phyloP scores from a whole-genome alignment of 1,140 invertebrate species.

The silkworm (Bombyx mori) region DNA sequence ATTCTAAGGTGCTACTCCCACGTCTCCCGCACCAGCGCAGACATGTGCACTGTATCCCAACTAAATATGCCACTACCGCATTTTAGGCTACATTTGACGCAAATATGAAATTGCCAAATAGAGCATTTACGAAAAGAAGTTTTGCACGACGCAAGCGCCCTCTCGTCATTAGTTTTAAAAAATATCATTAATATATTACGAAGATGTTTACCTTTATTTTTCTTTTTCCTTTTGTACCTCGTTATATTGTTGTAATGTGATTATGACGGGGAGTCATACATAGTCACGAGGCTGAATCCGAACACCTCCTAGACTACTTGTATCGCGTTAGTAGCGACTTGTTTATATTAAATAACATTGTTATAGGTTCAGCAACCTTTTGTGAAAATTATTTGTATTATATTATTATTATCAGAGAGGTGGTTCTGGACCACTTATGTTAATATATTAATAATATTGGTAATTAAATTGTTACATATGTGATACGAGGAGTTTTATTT shows the following conservation, averaged over 20 bases:
- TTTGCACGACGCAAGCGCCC: slow-evolving; percentile 15
- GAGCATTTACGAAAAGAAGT: too few species aligned
- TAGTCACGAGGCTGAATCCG: slow-evolving; percentile 36
- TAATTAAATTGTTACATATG: slow-evolving; percentile 70
- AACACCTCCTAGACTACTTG: slow-evolving; percentile 25
- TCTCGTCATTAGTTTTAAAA: slow-evolving; percentile 37
- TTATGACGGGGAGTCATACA: slow-evolving; percentile 29
- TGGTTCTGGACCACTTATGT: slow-evolving; percentile 65
- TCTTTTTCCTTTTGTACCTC: slow-evolving; percentile 53
- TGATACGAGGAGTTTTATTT: slow-evolving; percentile 9
- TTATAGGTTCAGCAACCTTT: slow-evolving; percentile 59
- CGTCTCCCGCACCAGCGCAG: too few species aligned
- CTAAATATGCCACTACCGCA: too few species aligned
- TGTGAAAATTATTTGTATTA: slow-evolving; percentile 66
- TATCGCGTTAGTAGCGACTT: slow-evolving; percentile 32
- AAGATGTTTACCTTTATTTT: slow-evolving; percentile 42
- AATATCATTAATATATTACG: slow-evolving; percentile 52
- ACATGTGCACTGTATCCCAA: too few species aligned
- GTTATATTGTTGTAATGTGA: slow-evolving; percentile 42
- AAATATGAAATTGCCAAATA: too few species aligned
- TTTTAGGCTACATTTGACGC: too few species aligned
- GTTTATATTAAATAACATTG: slow-evolving; percentile 50
- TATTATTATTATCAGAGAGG: slow-evolving; percentile 65
- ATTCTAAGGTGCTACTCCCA: too few species aligned
- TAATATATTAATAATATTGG: slow-evolving; percentile 71